phyloP scores from a whole-genome alignment of 1,140 invertebrate species.

The Drosophila ficusphila region DNA sequence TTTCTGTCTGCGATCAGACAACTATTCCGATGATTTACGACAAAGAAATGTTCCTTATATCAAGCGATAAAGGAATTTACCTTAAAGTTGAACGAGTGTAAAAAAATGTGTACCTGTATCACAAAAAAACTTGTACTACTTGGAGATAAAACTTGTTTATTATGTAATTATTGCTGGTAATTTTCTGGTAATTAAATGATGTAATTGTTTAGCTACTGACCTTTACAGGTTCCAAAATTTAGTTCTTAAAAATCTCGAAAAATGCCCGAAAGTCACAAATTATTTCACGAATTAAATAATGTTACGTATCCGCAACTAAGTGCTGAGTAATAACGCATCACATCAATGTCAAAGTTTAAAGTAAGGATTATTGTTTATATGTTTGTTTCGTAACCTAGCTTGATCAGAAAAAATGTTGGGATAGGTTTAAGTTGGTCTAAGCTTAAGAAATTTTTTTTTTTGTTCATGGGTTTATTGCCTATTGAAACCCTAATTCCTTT shows the following conservation, averaged over 20 bases:
- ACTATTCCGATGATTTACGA: slow-evolving; percentile 55
- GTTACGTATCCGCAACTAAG: no score
- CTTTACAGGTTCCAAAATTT: no score
- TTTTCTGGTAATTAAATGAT: no score
- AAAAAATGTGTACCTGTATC: no score
- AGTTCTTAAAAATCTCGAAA: no score
- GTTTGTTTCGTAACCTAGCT: neutral
- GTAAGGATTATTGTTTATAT: neutral
- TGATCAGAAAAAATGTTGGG: neutral
- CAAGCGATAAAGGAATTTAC: slow-evolving; percentile 56
- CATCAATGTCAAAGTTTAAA: slow-evolving; percentile 1
- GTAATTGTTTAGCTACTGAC: no score
- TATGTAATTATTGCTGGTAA: no score
- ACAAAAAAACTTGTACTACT: neutral
- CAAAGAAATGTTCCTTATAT: slow-evolving; percentile 46
- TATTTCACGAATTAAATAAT: no score
- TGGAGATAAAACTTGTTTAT: neutral
- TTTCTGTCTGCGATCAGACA: slow-evolving; percentile 75
- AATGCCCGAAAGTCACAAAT: no score
- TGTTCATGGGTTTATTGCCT: neutral
- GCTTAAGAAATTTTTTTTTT: neutral
- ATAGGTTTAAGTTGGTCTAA: neutral
- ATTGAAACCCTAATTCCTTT: neutral
- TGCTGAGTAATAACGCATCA: no score
- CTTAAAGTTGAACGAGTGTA: slow-evolving; percentile 59